phyloP scores from a whole-genome alignment of 2,113 vertebrate genomes.

The Calyptomena viridis region DNA sequence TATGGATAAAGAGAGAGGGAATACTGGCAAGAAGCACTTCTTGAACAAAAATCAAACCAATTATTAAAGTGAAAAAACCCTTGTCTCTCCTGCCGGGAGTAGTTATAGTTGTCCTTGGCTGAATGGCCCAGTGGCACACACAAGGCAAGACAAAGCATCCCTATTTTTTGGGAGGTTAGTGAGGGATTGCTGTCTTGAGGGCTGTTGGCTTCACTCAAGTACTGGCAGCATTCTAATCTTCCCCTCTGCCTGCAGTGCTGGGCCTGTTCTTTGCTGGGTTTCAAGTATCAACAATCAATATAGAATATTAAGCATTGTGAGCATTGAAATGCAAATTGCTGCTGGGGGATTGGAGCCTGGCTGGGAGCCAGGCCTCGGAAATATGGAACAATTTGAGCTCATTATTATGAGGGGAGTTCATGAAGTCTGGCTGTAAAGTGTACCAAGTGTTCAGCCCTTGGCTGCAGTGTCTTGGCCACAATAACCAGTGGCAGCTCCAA shows the following conservation, averaged over 20 bases:
- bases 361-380: neutral
- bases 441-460: neutral
- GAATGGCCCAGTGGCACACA: neutral
- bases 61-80: neutral
- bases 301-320: neutral
- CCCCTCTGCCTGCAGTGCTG: neutral
- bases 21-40: neutral
- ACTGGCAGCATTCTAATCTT: neutral
- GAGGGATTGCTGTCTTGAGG: neutral
- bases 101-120: neutral
- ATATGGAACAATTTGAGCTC: neutral
- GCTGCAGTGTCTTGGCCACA: neutral
- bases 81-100: neutral
- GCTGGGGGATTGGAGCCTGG: neutral
- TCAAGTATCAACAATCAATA: slow-evolving; percentile 23
- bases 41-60: neutral
- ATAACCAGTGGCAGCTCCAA: neutral
- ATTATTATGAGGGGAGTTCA: neutral
- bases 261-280: neutral
- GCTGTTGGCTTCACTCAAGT: neutral
- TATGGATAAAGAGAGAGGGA: neutral
- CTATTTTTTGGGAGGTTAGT: neutral
- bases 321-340: slow-evolving; percentile 16
- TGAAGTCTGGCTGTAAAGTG: neutral
- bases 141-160: neutral